phyloP scores from a whole-genome alignment of 2,113 vertebrate species.

The Varanus salvator region DNA sequence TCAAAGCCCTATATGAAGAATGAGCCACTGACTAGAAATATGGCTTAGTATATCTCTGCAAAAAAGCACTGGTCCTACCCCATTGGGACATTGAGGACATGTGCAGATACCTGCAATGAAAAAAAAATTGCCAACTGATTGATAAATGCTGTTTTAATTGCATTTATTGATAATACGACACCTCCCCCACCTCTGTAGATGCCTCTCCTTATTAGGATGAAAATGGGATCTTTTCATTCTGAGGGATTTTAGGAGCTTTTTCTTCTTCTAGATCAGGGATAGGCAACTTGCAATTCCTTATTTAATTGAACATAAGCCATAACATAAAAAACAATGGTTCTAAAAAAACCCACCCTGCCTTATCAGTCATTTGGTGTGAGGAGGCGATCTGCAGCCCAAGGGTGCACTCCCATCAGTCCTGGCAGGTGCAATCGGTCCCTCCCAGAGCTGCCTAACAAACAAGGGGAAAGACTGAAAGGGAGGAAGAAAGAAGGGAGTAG shows the following conservation, averaged over 20 bases:
- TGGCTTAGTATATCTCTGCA: constrained; percentile 22
- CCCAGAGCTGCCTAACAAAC: not conserved
- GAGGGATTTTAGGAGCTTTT: not conserved
- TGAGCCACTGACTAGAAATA: constrained; percentile 46
- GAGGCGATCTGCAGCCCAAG: no score
- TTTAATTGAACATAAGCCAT: no score
- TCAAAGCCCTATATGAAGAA: constrained; percentile 38
- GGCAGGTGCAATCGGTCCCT: not conserved
- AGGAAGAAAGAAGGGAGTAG: not conserved
- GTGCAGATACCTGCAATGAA: constrained; percentile 39
- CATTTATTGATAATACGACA: not conserved
- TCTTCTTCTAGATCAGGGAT: not conserved
- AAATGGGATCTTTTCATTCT: constrained; percentile 22
- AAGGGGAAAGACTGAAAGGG: not conserved
- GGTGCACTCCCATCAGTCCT: not conserved
- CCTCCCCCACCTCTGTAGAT: constrained; percentile 19
- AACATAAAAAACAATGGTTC: no score
- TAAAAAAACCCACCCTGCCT: no score
- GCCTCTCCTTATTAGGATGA: not conserved
- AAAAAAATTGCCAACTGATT: not conserved
- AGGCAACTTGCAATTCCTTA: not conserved
- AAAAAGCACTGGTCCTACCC: constrained; percentile 52
- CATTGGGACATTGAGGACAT: constrained; percentile 61
- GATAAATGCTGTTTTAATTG: not conserved
- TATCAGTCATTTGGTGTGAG: no score